A percentile compares a stretch with the other conserved stretches of the same genome.
These are phyloP conservation scores for Penaeus chinensis DNA, from an alignment of 1,140 invertebrate genomes.

Conservation along the genomic window DNA sequence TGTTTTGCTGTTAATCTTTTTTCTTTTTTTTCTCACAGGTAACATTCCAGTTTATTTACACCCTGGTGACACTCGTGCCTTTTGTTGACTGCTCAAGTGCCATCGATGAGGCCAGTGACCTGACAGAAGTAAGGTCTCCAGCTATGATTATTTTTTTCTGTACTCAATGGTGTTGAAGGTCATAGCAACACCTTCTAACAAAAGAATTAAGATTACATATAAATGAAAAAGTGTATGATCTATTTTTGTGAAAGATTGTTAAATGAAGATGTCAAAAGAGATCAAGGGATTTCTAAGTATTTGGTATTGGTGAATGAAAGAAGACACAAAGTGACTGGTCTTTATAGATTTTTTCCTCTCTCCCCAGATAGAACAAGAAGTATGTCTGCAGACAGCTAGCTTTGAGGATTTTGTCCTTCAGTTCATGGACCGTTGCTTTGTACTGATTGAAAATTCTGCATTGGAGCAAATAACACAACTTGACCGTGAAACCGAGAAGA, in stretches of 20 bases:
- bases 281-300: too few species aligned
- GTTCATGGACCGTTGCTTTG: conserved; percentile 83
- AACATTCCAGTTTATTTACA: conserved; percentile 81
- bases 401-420: conserved; percentile 91
- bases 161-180: too few species aligned
- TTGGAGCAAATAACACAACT: conserved; percentile 63
- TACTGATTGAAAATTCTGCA: conserved; percentile 76
- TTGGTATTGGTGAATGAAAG: too few species aligned
- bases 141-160: background rate
- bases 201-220: too few species aligned
- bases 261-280: too few species aligned
- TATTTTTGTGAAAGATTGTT: too few species aligned
- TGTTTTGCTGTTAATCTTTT: background rate
- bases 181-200: too few species aligned
- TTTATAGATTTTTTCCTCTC: background rate
- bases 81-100: conserved; percentile 85
- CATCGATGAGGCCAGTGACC: conserved; percentile 73
- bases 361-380: conserved; percentile 76
- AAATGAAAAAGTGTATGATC: too few species aligned
- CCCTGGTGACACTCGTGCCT: conserved; percentile 81
- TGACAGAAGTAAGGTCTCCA: conserved; percentile 75
- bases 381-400: conserved; percentile 83
- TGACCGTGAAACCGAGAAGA: conserved; percentile 73
- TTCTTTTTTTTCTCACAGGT: conserved; percentile 40
- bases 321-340: too few species aligned